Conservation (phyloP, 2,797 vertebrate genomes). For the Cyclura pinguis region DNA sequence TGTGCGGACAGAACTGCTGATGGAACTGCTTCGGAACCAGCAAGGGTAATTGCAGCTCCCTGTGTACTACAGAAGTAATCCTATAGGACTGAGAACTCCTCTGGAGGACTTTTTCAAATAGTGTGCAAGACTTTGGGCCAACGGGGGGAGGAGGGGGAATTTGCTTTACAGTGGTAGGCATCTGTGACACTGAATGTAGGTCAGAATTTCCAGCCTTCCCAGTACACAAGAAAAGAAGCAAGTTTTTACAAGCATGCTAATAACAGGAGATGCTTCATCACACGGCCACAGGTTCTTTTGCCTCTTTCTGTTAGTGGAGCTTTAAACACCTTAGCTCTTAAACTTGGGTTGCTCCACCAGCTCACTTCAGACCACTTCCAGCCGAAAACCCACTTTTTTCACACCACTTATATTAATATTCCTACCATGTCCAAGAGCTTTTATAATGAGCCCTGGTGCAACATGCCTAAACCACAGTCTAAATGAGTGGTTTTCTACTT, state of each 20-base stretch:
- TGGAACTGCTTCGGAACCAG: background rate
- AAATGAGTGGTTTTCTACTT: background rate
- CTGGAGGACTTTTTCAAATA: no score
- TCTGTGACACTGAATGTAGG: background rate
- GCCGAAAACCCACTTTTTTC: background rate
- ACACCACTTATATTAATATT: background rate
- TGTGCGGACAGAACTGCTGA: background rate
- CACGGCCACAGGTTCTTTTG: background rate
- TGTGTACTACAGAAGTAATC: background rate
- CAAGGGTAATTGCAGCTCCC: background rate
- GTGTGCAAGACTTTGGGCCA: no score
- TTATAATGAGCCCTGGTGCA: background rate
- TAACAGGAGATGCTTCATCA: background rate
- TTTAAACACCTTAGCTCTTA: background rate
- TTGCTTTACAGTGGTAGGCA: background rate
- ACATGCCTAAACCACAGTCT: background rate
- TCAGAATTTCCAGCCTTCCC: background rate
- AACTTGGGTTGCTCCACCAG: background rate
- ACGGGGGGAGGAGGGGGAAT: no score
- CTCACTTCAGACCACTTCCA: background rate
- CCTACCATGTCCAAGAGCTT: background rate
- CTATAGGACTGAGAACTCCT: no score
- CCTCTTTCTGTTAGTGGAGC: background rate
- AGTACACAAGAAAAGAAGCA: background rate
- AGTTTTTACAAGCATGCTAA: background rate